These are phyloP conservation scores for Aphyosemion australe DNA, from an alignment of 2,113 vertebrate species.

Conservation along the genomic window DNA sequence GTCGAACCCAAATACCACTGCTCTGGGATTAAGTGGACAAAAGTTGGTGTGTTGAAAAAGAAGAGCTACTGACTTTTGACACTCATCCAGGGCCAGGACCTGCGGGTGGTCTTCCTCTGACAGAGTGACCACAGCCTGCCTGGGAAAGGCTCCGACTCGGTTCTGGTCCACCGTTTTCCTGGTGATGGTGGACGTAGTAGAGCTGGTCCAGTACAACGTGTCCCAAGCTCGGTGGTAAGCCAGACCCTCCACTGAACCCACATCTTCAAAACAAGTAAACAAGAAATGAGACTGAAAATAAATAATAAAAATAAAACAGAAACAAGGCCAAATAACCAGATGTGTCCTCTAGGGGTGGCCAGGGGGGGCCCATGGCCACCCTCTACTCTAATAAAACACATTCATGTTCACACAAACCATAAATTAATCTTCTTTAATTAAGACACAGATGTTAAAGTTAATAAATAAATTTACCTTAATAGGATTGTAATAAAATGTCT, in stretches of 20 bases:
- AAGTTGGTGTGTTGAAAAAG: not conserved
- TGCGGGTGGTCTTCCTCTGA: constrained; percentile 97
- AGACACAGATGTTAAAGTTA: too few relatives aligned
- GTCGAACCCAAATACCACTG: too few relatives aligned
- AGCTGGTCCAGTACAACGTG: constrained; percentile 96
- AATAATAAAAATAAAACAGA: too few relatives aligned
- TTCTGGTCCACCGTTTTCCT: constrained; percentile 90
- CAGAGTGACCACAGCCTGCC: constrained; percentile 90
- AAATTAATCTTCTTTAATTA: too few relatives aligned
- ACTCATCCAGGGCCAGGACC: constrained; percentile 91
- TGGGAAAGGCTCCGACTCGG: constrained; percentile 81
- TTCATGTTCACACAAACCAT: too few relatives aligned
- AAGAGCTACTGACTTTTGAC: constrained; percentile 81
- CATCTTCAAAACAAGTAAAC: constrained; percentile 77
- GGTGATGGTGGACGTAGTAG: constrained; percentile 92
- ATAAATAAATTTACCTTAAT: too few relatives aligned
- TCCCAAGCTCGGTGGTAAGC: constrained; percentile 96
- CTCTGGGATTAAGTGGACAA: not conserved
- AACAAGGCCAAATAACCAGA: too few relatives aligned
- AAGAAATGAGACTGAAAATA: too few relatives aligned
- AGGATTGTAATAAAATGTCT: too few relatives aligned
- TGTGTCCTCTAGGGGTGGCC: too few relatives aligned
- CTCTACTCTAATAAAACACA: too few relatives aligned
- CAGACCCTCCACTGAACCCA: constrained; percentile 95
- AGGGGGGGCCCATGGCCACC: too few relatives aligned